Evolutionary conservation across 2,797 vertebrate genomes (phyloP), one percentile per base, ranked within the genome.

Genomic region (Macroramphosus scolopax): DNA sequence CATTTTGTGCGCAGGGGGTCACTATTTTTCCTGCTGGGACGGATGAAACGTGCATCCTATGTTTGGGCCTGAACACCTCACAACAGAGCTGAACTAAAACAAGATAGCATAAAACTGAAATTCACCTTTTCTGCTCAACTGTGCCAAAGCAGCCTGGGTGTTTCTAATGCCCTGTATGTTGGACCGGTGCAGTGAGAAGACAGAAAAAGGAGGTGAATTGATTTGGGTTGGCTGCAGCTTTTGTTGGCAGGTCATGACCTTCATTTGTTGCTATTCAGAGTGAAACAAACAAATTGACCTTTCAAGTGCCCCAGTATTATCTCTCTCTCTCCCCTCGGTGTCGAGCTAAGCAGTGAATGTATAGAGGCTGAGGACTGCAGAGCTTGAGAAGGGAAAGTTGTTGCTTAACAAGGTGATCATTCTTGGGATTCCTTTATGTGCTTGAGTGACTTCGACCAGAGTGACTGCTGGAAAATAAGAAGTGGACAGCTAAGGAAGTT

Each of bases 361-460:
- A n/a, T n/a, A n/a, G n/a, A n/a, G n/a, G n/a, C n/a, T n/a, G n/a
- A n/a, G n/a, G n/a, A n/a, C n/a, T n/a, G n/a, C 20, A 17, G 9
- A 26, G 63, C 50, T 67, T 68, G 57, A 42, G 52, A 55, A 42
- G 49, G 50, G 31, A 52, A 63, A 54, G 54, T 74, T 70, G 51
- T 59, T 33, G 47, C 75, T 67, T 75, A 76, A 77, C 69, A 81
- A 66, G 64, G 79, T 80, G 77, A 77, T 81, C 87, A 87, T 86
- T 89, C 77, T 33, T 86, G 51, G 61, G 69, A 89, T 88, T 88
- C 87, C 72, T 77, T 50, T 7, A 47, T 63, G 63, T 73, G 78
- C 77, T 75, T 77, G 66, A 75, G 37, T 68, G 71, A 79, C 57
- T 75, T 63, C 32, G 49, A 17, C 48, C 33, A 10, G 29, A 73